Conservation (phyloP, 2,888 invertebrate genomes). For the Rotaria magnacalcarata region DNA sequence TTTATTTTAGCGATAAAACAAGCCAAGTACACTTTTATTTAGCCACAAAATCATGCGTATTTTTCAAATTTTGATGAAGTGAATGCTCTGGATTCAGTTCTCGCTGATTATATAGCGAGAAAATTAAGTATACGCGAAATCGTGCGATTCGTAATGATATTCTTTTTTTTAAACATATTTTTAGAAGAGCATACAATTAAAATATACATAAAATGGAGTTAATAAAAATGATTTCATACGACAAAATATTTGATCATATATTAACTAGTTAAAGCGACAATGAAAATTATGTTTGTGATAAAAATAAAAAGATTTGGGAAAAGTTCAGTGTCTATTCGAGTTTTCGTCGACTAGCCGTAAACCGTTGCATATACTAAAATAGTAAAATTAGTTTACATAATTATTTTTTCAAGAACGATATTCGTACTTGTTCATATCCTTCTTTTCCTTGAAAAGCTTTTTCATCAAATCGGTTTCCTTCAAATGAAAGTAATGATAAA, state of each 20-base stretch:
- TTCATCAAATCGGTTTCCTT: slow-evolving; percentile 21
- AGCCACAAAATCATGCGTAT: too few species aligned
- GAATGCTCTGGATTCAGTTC: too few species aligned
- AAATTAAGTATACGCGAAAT: too few species aligned
- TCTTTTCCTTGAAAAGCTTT: slow-evolving; percentile 19
- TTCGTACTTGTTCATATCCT: slow-evolving; percentile 4
- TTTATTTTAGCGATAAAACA: too few species aligned
- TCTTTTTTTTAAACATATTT: not conserved
- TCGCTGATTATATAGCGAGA: too few species aligned
- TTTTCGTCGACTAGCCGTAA: slow-evolving; percentile 12
- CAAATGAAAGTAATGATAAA: not conserved
- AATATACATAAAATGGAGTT: not conserved
- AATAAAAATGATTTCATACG: too few species aligned
- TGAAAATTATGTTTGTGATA: not conserved
- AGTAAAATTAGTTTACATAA: not conserved
- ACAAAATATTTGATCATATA: not conserved
- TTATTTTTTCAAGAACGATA: too few species aligned
- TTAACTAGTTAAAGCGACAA: not conserved
- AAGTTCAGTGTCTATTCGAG: not conserved
- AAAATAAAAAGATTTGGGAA: not conserved
- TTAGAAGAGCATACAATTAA: not conserved
- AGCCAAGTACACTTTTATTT: too few species aligned
- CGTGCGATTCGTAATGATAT: not conserved
- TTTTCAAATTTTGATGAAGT: too few species aligned
- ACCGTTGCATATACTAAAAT: slow-evolving; percentile 7